Evolutionary conservation across 1,140 invertebrate genomes (phyloP).

Genomic region (Orchestia grillus): DNA sequence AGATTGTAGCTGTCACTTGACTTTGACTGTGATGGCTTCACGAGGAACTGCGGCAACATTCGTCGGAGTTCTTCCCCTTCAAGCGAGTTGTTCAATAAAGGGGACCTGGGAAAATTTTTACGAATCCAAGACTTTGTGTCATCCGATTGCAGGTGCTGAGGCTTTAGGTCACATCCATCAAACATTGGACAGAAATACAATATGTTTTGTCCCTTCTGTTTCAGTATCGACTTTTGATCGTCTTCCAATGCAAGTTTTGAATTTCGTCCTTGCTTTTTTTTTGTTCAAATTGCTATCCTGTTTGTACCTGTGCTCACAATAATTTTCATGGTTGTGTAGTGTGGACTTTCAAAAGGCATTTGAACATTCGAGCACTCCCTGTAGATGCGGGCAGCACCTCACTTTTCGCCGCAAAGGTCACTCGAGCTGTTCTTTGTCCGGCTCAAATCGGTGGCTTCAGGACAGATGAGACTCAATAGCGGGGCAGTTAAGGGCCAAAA

Average conservation of each 20-base stretch:
- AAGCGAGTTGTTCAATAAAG: not conserved
- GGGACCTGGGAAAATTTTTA: not conserved
- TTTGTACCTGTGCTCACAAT: not conserved
- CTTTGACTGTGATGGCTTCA: not conserved
- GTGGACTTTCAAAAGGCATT: not conserved
- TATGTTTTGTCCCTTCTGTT: not conserved
- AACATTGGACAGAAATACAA: not conserved
- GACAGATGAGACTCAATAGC: not conserved
- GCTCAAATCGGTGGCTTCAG: not conserved
- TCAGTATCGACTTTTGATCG: not conserved
- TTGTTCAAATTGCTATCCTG: not conserved
- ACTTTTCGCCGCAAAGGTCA: not conserved
- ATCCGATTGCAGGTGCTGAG: too few relatives aligned
- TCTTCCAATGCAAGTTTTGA: not conserved
- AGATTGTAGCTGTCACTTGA: not conserved
- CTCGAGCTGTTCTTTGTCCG: not conserved
- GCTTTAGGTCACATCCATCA: not conserved
- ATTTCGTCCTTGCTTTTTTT: not conserved
- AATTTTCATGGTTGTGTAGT: not conserved
- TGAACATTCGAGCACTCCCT: not conserved
- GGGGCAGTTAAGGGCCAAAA: not conserved
- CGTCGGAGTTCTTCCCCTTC: not conserved
- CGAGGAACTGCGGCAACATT: not conserved
- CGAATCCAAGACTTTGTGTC: not conserved
- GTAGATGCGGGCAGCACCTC: not conserved